Conservation (phyloP, 2,888 invertebrate genomes). For the Patella caerulea region DNA sequence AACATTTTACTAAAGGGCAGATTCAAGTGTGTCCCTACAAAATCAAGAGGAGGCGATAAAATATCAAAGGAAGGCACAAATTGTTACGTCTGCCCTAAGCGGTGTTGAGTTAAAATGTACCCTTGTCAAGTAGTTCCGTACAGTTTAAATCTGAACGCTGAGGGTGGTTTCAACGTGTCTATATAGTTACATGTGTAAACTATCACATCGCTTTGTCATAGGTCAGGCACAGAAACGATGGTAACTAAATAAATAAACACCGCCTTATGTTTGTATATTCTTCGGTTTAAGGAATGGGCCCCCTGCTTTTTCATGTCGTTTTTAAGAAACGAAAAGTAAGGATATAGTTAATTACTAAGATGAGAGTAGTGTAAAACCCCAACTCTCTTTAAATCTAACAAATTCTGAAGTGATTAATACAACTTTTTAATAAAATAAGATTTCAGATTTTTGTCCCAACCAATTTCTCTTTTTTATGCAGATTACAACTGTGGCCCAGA, state of each 20-base stretch:
- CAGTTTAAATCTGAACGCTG: background rate
- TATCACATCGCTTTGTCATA: background rate
- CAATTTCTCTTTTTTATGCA: too few species aligned
- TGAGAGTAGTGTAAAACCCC: too few species aligned
- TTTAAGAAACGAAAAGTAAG: too few species aligned
- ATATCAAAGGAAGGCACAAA: background rate
- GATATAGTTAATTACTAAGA: too few species aligned
- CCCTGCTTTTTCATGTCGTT: too few species aligned
- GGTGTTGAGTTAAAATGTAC: background rate
- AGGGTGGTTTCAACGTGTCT: background rate
- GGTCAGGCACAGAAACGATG: background rate
- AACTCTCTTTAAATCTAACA: too few species aligned
- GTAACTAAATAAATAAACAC: conserved; percentile 2
- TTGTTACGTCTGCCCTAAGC: conserved; percentile 2
- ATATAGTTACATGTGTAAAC: conserved; percentile 2
- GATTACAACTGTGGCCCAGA: too few species aligned
- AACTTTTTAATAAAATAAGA: too few species aligned
- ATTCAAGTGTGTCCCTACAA: too few species aligned
- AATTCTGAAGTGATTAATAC: too few species aligned
- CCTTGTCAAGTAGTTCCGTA: background rate
- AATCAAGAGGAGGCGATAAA: background rate
- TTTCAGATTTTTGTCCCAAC: too few species aligned
- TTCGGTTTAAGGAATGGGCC: background rate
- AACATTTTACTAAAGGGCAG: too few species aligned
- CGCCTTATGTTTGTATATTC: background rate